phyloP scores from a whole-genome alignment of 2,888 invertebrate species.

The Troglohyphantes excavatus region DNA sequence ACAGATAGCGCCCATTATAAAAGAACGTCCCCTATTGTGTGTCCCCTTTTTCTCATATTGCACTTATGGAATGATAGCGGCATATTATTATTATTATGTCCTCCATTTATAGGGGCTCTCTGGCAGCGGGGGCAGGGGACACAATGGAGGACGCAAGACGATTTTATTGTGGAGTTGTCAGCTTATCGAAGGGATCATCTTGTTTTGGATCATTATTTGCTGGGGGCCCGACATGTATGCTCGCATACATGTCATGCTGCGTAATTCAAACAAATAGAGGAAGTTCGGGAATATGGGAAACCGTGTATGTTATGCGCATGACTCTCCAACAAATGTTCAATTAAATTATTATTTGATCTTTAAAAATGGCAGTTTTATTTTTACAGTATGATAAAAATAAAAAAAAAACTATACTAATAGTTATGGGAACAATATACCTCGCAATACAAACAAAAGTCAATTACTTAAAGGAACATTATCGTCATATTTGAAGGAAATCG shows the following conservation, averaged over 20 bases:
- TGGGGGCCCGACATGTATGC: background rate
- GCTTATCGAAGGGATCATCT: constrained; percentile 25
- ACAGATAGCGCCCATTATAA: constrained; percentile 52
- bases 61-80: constrained; percentile 62
- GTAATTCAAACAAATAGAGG: background rate
- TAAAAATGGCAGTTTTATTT: too few species aligned
- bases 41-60: constrained; percentile 46
- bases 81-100: constrained; percentile 57
- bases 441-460: too few species aligned
- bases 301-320: too few species aligned
- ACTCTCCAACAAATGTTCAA: too few species aligned
- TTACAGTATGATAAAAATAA: too few species aligned
- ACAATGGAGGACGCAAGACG: constrained; percentile 35
- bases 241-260: background rate
- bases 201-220: constrained; percentile 45
- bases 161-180: constrained; percentile 38
- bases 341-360: too few species aligned
- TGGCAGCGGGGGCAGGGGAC: background rate
- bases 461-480: too few species aligned
- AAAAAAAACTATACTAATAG: too few species aligned
- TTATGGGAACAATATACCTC: too few species aligned
- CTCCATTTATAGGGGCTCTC: constrained; percentile 55
- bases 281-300: too few species aligned
- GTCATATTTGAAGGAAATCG: too few species aligned
- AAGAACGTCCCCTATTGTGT: constrained; percentile 15